phyloP scores from a whole-genome alignment of 2,797 vertebrate species.

The Malurus splendens region DNA sequence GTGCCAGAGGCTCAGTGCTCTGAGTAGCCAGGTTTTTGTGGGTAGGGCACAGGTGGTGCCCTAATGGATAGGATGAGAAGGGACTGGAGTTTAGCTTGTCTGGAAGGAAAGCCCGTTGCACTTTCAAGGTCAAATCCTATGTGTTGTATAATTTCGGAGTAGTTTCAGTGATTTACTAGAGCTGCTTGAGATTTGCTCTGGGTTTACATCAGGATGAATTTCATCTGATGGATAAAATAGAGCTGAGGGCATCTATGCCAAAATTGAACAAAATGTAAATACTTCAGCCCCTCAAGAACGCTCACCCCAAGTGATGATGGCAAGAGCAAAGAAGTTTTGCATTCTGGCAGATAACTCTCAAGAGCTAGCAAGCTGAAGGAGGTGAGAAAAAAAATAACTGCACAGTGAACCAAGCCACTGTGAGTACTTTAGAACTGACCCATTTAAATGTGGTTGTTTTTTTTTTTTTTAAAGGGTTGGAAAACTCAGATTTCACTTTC shows the following conservation, averaged over 20 bases:
- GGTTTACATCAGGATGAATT: conserved; percentile 13
- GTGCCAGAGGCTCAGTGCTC: background rate
- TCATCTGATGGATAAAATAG: background rate
- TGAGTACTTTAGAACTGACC: background rate
- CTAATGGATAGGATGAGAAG: background rate
- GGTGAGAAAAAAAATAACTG: background rate
- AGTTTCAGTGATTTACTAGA: background rate
- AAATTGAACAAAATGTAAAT: background rate
- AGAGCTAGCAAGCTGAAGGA: background rate
- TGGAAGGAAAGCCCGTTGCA: background rate
- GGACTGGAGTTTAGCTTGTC: background rate
- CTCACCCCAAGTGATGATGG: background rate
- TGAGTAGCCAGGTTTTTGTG: background rate
- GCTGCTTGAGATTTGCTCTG: background rate
- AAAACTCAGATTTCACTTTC: background rate
- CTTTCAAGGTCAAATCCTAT: background rate
- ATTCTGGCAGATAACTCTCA: background rate
- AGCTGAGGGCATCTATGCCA: background rate
- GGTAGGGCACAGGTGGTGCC: background rate
- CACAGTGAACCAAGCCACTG: background rate
- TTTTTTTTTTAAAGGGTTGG: background rate
- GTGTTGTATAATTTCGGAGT: background rate
- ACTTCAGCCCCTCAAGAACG: background rate
- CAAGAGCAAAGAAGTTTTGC: background rate
- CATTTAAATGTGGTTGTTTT: background rate